Evolutionary conservation across 2,113 vertebrate species (phyloP), one percentile per base, ranked within the genome.

Genomic region (Sylvilagus bachmani): DNA sequence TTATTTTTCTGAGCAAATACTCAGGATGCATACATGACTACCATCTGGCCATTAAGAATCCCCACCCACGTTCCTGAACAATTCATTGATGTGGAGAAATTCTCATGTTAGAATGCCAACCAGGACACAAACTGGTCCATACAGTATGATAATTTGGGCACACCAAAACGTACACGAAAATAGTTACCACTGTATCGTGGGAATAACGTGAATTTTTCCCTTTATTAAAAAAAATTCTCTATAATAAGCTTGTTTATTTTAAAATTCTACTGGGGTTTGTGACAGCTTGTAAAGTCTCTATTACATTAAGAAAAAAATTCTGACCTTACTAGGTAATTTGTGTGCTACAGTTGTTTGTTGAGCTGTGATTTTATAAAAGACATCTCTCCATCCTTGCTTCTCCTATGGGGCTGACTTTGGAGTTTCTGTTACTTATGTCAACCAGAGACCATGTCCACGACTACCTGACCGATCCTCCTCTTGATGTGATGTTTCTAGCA

Each of bases 331-430:
- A 81, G 29, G 66, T 58, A 16, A 91, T 73, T 13, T 38, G 79
- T 85, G 91, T n/a, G 81, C 89, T 91, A 49, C 73, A 86, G 36
- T 82, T 78, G 51, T 58, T 95, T 71, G 62, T 3, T 27, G 73
- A 87, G 58, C 61, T 92, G 69, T 79, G n/a, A 51, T n/a, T 89
- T 78, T 66, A 62, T 8, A 61, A 61, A 89, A 61, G 58, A 19
- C 61, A 7, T 6, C 66, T 89, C 81, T 77, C 31, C 7, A 61
- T 66, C 49, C 38, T 86, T 36, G 24, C 38, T 67, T 95, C 69
- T 91, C 74, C 78, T 38, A 55, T 16, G 27, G 49, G 29, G 22
- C 7, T 36, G 17, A 11, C 13, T 64, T 29, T 31, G 80, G 83
- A 17, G 51, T 77, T 82, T 78, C 69, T 91, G 49, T 55, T 38